phyloP scores from a whole-genome alignment of 2,888 invertebrate genomes.

The Bellardia bayeri region DNA sequence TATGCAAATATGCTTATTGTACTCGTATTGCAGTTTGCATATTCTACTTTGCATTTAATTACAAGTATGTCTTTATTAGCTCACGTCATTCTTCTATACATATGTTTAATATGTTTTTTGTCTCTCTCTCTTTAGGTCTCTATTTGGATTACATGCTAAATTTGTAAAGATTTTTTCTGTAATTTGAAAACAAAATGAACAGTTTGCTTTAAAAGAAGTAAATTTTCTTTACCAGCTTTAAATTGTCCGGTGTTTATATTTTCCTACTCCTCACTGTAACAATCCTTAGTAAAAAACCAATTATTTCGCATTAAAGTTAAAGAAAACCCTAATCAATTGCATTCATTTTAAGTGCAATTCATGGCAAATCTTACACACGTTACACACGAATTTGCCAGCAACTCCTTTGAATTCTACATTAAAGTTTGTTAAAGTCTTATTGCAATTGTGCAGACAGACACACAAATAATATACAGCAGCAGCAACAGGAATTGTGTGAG shows the following conservation, averaged over 20 bases:
- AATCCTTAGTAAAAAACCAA: constrained; percentile 49
- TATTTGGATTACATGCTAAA: too few species aligned
- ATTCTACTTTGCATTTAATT: neutral
- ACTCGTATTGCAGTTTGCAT: too few species aligned
- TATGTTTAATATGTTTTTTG: too few species aligned
- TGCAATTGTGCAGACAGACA: constrained; percentile 14
- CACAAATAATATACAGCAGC: neutral
- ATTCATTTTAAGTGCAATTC: constrained; percentile 50
- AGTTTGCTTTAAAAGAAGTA: neutral
- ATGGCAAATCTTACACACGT: constrained; percentile 37
- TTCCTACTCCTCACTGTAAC: neutral
- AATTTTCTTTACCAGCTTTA: neutral
- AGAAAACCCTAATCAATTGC: constrained; percentile 58
- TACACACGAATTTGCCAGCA: neutral
- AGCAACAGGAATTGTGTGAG: constrained; percentile 3
- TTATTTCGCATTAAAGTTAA: constrained; percentile 55
- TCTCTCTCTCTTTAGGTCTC: too few species aligned
- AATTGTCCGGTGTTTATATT: neutral
- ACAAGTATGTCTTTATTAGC: too few species aligned
- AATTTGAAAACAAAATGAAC: neutral
- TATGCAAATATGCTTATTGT: too few species aligned
- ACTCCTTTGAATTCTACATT: neutral
- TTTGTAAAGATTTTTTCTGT: too few species aligned
- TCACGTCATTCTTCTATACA: too few species aligned
- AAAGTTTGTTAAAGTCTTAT: constrained; percentile 30